These are phyloP conservation scores for Rhimphoctona megacephalus DNA, from an alignment of 2,888 invertebrate genomes.

Conservation along the genomic window DNA sequence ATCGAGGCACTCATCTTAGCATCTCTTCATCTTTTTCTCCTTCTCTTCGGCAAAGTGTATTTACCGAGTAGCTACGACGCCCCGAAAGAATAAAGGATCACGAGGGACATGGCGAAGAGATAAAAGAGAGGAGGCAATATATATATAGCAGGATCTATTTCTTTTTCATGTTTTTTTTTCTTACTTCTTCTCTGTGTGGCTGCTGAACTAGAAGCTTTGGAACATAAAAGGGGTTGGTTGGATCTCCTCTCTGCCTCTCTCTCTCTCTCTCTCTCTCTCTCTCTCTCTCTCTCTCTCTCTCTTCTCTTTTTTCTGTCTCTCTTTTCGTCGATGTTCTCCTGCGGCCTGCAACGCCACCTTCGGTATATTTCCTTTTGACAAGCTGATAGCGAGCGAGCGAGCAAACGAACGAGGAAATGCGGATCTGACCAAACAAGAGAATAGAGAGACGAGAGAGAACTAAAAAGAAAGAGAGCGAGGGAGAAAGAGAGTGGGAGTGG, in stretches of 20 bases:
- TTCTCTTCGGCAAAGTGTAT: slow-evolving; percentile 50
- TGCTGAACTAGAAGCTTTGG: slow-evolving; percentile 12
- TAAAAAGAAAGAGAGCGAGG: slow-evolving; percentile 55
- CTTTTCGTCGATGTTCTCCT: slow-evolving; percentile 8
- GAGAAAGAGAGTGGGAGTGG: slow-evolving; percentile 28
- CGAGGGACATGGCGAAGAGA: slow-evolving; percentile 53
- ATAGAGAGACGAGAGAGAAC: slow-evolving; percentile 14
- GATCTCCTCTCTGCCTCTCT: slow-evolving; percentile 16
- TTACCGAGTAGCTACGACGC: slow-evolving; percentile 28
- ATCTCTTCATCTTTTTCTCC: slow-evolving; percentile 53
- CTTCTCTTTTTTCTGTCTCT: slow-evolving; percentile 37
- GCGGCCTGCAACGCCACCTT: slow-evolving; percentile 67
- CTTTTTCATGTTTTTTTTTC: slow-evolving; percentile 18
- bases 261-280: slow-evolving; percentile 32
- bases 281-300: slow-evolving; percentile 25
- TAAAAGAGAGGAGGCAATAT: slow-evolving; percentile 55
- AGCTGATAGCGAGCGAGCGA: slow-evolving; percentile 65
- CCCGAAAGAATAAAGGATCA: slow-evolving; percentile 61
- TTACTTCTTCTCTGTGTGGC: slow-evolving; percentile 9
- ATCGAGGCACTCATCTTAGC: slow-evolving; percentile 73
- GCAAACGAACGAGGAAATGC: slow-evolving; percentile 34
- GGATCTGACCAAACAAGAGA: slow-evolving; percentile 16
- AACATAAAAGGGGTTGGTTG: slow-evolving; percentile 12
- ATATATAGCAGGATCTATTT: slow-evolving; percentile 17
- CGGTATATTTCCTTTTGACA: slow-evolving; percentile 81